These are phyloP conservation scores for Acanthurus leucopareius DNA, from an alignment of 2,797 vertebrate genomes.

Conservation along the genomic window DNA sequence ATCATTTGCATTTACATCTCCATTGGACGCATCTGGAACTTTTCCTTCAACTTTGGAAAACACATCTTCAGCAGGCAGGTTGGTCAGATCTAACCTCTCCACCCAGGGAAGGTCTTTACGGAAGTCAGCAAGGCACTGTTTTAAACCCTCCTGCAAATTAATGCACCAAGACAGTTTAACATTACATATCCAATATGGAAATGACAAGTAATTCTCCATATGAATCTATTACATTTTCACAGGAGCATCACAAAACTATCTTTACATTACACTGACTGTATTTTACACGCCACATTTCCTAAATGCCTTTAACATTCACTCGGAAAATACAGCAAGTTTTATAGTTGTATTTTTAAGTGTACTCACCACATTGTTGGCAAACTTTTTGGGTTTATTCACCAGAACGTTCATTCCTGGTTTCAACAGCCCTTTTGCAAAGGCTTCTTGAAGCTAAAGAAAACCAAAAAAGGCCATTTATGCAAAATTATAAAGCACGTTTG, in stretches of 20 bases:
- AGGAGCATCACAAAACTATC: neutral
- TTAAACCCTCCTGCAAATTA: conserved; percentile 89
- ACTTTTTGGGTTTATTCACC: conserved; percentile 84
- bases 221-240: neutral
- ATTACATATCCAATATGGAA: neutral
- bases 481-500: no score
- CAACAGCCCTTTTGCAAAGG: conserved; percentile 89
- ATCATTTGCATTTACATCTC: conserved; percentile 88
- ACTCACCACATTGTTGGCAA: conserved; percentile 91
- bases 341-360: neutral
- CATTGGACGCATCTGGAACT: conserved; percentile 46
- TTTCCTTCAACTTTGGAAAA: conserved; percentile 67
- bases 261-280: neutral
- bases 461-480: neutral
- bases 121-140: conserved; percentile 89
- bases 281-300: neutral
- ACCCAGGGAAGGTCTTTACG: conserved; percentile 90
- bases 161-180: neutral
- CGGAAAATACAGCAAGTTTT: no score
- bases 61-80: conserved; percentile 78
- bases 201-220: neutral
- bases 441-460: conserved; percentile 90
- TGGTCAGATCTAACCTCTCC: conserved; percentile 93
- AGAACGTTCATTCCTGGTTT: conserved; percentile 94
- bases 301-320: no score